Evolutionary conservation across 2,797 vertebrate genomes (phyloP), one percentile per base, ranked within the genome.

Genomic region (Gallinago stenura): DNA sequence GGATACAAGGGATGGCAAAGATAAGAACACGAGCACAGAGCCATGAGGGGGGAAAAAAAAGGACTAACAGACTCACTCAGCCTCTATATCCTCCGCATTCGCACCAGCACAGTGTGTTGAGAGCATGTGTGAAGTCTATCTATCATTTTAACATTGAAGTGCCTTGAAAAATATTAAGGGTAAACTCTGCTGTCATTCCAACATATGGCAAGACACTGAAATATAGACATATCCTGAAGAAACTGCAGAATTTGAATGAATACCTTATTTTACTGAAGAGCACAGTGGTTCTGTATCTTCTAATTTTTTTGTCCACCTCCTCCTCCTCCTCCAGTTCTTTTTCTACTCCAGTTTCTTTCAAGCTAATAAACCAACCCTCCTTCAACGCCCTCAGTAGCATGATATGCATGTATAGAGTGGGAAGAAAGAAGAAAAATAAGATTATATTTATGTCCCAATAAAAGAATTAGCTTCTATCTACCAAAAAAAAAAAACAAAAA

Each of bases 91-190:
- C 91, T 70, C 83, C 2, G 2, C 0, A 4, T 93, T 96, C 73
- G 0, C 96, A 95, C 91, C 28, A 84, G 25, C 0, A 3, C 79
- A 5, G 50, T 0, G 37, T 65, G 86, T 80, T 95, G 90, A 95
- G 93, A 93, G 90, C 85, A 90, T 57, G 77, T 95, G 93, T 91
- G 94, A 96, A 94, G 93, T 95, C 95, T 95, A 93, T 94, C 95
- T 94, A 93, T 96, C 94, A 95, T 96, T 94, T 84, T 89, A 95
- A 95, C 94, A 95, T 84, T 60, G 64, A 92, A 89, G 78, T 79
- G 91, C 93, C 83, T 94, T 84, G 88, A 94, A 94, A 96, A 95
- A 95, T 91, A 95, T 94, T 94, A 95, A 93, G 90, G 90, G 90
- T 93, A 96, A 94, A 90, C 89, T 84, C 91, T 7, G 83, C 93